phyloP scores from a whole-genome alignment of 2,113 vertebrate genomes.

The Crotalus viridis region DNA sequence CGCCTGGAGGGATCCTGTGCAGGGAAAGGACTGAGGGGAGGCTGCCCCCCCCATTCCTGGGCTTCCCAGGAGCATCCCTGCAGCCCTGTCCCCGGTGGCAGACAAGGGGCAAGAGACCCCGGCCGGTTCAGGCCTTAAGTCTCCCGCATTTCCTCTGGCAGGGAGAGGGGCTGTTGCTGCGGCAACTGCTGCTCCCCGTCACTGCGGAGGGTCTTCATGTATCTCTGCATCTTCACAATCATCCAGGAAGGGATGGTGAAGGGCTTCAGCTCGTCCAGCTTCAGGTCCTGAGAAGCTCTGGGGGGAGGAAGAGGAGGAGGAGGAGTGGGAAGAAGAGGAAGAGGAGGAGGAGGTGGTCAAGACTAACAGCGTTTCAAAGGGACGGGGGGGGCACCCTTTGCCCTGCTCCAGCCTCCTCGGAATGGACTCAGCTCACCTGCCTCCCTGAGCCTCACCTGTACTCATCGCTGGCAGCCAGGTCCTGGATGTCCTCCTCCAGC shows the following conservation, averaged over 20 bases:
- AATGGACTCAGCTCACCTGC: accelerated
- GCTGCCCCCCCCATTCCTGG: neutral
- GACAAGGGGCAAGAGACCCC: no score
- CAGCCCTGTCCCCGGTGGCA: neutral
- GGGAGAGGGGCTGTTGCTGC: neutral
- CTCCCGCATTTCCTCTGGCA: constrained; percentile 31
- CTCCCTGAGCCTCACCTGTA: constrained; percentile 80
- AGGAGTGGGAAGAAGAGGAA: accelerated
- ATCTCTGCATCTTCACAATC: constrained; percentile 91
- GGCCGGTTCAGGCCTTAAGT: constrained; percentile 38
- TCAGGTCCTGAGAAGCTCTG: constrained; percentile 87
- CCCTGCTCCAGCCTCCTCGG: neutral
- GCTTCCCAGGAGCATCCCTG: no score
- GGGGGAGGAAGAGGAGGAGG: neutral
- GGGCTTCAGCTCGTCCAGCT: constrained; percentile 89
- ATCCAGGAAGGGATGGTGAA: constrained; percentile 89
- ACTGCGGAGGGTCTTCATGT: constrained; percentile 88
- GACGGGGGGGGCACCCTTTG: neutral
- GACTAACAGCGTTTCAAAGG: neutral
- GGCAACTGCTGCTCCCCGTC: constrained; percentile 68
- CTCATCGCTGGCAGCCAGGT: constrained; percentile 86
- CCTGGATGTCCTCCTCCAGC: constrained; percentile 91
- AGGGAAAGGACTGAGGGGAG: neutral
- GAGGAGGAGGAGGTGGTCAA: neutral
- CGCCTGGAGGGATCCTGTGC: neutral